phyloP scores from a whole-genome alignment of 2,797 vertebrate genomes.

The Fundulus diaphanus region DNA sequence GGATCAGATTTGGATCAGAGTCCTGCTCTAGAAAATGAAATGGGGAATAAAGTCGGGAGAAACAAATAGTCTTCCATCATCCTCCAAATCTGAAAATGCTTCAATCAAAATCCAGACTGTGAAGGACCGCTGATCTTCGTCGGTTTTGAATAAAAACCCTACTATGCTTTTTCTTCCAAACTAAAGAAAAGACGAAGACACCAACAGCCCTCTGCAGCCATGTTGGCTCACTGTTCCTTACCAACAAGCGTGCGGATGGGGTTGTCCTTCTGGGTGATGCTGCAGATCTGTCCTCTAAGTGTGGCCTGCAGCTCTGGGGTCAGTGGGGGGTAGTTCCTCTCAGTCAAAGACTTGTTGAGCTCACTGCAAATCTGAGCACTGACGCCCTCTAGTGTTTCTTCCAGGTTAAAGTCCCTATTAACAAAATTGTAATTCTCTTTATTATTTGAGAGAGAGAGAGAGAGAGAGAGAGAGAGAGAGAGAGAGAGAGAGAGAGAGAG shows the following conservation, averaged over 20 bases:
- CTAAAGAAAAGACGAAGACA: background rate
- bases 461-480: too few species aligned
- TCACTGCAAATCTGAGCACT: constrained; percentile 87
- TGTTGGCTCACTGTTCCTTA: constrained; percentile 66
- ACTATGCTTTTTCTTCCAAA: too few species aligned
- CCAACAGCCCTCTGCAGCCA: background rate
- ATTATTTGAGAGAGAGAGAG: background rate
- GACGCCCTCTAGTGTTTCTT: constrained; percentile 84
- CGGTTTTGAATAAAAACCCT: background rate
- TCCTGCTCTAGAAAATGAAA: background rate
- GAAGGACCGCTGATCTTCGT: too few species aligned
- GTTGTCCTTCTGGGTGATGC: constrained; percentile 85
- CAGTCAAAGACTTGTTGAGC: constrained; percentile 87
- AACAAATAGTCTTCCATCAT: background rate
- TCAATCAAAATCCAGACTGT: background rate
- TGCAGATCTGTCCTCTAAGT: constrained; percentile 88
- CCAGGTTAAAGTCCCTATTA: constrained; percentile 84
- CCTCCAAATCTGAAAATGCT: background rate
- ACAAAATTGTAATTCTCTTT: constrained; percentile 2
- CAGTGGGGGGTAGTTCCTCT: constrained; percentile 82
- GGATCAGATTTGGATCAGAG: background rate
- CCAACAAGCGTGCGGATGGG: constrained; percentile 89
- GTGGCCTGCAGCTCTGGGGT: constrained; percentile 82
- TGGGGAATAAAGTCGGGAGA: background rate
- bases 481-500: too few species aligned